phyloP scores from a whole-genome alignment of 2,888 invertebrate genomes.

The Chorisops tibialis region DNA sequence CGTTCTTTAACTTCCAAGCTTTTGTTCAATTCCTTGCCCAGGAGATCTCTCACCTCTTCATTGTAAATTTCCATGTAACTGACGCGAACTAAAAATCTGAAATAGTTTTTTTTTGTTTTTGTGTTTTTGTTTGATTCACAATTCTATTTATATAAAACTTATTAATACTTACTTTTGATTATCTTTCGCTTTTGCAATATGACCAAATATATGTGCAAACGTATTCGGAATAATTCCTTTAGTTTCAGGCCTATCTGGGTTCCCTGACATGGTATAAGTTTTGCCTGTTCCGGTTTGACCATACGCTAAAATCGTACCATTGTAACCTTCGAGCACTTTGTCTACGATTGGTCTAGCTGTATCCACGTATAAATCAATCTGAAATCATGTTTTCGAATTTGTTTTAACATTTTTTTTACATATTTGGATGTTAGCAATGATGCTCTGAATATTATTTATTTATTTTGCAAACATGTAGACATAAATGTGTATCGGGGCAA shows the following conservation, averaged over 20 bases:
- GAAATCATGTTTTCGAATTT: constrained; percentile 28
- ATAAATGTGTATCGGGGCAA: too few relatives aligned
- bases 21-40: constrained; percentile 82
- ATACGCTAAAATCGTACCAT: constrained; percentile 89
- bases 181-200: constrained; percentile 90
- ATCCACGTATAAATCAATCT: constrained; percentile 93
- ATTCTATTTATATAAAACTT: constrained; percentile 20
- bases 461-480: too few relatives aligned
- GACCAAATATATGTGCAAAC: constrained; percentile 97
- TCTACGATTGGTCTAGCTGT: constrained; percentile 96
- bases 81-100: constrained; percentile 90
- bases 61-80: constrained; percentile 99
- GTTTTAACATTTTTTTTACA: too few relatives aligned
- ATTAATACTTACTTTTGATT: constrained; percentile 70
- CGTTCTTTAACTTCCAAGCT: constrained; percentile 92
- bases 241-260: constrained; percentile 79
- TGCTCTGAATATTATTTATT: too few relatives aligned
- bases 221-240: constrained; percentile 98
- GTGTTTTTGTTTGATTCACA: too few relatives aligned
- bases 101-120: too few relatives aligned
- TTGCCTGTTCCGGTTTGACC: constrained; percentile 97
- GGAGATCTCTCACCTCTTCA: constrained; percentile 94
- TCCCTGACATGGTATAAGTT: constrained; percentile 98
- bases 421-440: too few relatives aligned
- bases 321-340: constrained; percentile 93